Base-by-base conservation (phyloP, 2,888 invertebrate species). In the Ophonus ardosiacus region DNA sequence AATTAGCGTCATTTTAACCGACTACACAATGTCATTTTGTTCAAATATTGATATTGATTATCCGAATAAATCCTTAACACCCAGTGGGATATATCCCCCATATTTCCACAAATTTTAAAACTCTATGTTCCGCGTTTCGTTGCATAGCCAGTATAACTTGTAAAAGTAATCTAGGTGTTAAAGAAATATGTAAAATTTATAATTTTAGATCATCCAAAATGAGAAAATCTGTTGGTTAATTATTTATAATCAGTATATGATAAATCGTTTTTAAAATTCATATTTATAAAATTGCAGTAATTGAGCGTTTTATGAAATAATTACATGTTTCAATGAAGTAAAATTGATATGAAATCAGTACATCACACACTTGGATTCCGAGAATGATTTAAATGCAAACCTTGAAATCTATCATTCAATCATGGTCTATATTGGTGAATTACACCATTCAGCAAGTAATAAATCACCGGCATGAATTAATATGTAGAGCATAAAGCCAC, bases 371-470 rank as follows among this genome's bases (percentile, higher is more conserved):
- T 68, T n/a, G 15, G 31, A 68, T 68, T 68, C 68, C 38, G 7
- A 68, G 68, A 68, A 68, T 68, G 38, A 68, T 68, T 68, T 40
- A 68, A 68, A 68, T 68, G 7, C 38, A 68, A 68, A 40, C 68
- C 68, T 68, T 68, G 68, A 38, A 68, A 68, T 68, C 68, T 38
- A 68, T 68, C 68, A 68, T 68, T 68, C 38, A 68, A 68, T 68
- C 68, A 68, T 68, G n/a, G 15, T 68, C 31, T 31, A 68, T 68
- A 68, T 68, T 38, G 38, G 38, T 68, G 68, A 24, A 15, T 68
- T 68, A 68, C 68, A 38, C 68, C 68, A 68, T 31, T 68, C 68
- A 68, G 31, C 68, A 68, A 68, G 31, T 68, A 31, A 68, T 68
- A 68, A 68, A 68, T 68, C 38, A 68, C 68, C n/a, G 8, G 61